Conservation (phyloP, 1,140 invertebrate genomes). For the Drosophila asahinai region DNA sequence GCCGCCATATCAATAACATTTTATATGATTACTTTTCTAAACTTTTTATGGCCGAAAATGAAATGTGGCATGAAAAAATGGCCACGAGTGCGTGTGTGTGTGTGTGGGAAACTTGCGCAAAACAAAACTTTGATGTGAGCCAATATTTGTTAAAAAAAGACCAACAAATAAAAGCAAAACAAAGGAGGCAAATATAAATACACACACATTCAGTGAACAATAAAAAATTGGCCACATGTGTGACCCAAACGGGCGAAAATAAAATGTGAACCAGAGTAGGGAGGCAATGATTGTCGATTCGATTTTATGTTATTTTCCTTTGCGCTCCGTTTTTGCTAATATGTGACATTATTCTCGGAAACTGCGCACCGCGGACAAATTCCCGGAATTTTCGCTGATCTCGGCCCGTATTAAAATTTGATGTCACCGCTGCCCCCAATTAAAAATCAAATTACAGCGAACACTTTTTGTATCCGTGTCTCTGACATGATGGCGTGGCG, state of each 20-base stretch:
- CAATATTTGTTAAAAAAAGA: conserved; percentile 64
- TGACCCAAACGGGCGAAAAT: conserved; percentile 38
- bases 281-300: conserved; percentile 59
- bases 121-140: conserved; percentile 51
- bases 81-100: background rate
- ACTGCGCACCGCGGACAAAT: conserved; percentile 48
- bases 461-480: conserved; percentile 40
- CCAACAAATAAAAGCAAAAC: conserved; percentile 35
- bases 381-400: conserved; percentile 26
- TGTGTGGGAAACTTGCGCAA: conserved; percentile 50
- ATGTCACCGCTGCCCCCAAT: conserved; percentile 53
- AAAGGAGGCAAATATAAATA: conserved; percentile 69
- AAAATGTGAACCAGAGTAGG: conserved; percentile 33
- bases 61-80: conserved; percentile 74
- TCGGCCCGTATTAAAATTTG: conserved; percentile 41
- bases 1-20: conserved; percentile 76
- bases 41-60: conserved; percentile 70
- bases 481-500: background rate
- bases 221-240: conserved; percentile 78
- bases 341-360: conserved; percentile 45
- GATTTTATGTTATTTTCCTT: conserved; percentile 50
- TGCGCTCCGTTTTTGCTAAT: conserved; percentile 45
- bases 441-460: conserved; percentile 67
- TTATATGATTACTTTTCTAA: conserved; percentile 81
- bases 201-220: conserved; percentile 67